phyloP scores from a whole-genome alignment of 2,113 vertebrate species.

The Erythrocercus mccallii region DNA sequence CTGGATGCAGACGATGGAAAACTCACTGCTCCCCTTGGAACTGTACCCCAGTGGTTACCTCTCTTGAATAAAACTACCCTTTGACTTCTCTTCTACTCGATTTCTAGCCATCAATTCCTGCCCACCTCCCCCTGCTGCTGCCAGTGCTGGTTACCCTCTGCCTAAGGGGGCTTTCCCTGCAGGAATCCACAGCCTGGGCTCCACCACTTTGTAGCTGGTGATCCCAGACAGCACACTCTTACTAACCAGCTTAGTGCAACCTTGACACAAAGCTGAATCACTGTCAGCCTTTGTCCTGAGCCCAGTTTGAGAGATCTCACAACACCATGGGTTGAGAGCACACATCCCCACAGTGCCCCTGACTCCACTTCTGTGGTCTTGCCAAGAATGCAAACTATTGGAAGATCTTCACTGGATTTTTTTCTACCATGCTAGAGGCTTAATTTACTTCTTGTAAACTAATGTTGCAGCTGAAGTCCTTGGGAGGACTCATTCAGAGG shows the following conservation, averaged over 20 bases:
- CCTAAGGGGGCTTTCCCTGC: not conserved
- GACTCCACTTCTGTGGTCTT: not conserved
- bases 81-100: not conserved
- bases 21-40: not conserved
- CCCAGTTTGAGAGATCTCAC: accelerated
- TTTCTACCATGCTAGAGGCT: not conserved
- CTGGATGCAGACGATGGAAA: not conserved
- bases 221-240: not conserved
- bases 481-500: not conserved
- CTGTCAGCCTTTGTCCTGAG: not conserved
- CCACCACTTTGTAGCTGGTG: not conserved
- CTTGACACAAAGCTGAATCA: not conserved
- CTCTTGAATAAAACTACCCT: not conserved
- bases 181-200: not conserved
- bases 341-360: not conserved
- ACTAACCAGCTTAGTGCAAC: not conserved
- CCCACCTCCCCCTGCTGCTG: not conserved
- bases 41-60: not conserved
- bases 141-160: not conserved
- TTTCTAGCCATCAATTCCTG: not conserved
- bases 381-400: not conserved
- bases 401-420: not conserved
- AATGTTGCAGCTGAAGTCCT: not conserved
- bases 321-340: not conserved
- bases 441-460: not conserved